Conservation (phyloP, 2,888 invertebrate genomes). For the Xanthorhoe designata region DNA sequence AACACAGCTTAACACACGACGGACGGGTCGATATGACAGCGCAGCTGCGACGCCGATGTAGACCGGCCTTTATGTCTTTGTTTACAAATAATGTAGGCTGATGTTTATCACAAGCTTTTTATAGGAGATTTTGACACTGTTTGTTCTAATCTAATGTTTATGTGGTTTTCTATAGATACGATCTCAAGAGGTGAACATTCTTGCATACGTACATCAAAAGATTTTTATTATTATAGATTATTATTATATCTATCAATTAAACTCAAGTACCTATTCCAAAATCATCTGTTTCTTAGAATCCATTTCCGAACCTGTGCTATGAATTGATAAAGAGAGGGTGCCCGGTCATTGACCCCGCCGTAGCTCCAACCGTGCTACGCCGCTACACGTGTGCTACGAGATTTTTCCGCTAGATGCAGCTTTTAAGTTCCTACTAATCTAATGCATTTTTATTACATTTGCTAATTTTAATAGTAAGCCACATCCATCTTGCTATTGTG, state of each 20-base stretch:
- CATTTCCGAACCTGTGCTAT: conserved; percentile 10
- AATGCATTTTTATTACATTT: too few relatives aligned
- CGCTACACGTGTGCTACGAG: conserved; percentile 22
- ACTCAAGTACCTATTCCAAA: not conserved
- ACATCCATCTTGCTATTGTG: too few relatives aligned
- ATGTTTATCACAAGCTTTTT: too few relatives aligned
- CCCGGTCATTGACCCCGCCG: conserved; percentile 57
- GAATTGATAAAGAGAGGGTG: conserved; percentile 33
- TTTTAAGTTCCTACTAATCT: not conserved
- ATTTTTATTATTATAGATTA: not conserved
- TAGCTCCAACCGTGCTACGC: conserved; percentile 64
- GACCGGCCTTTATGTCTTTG: conserved; percentile 22
- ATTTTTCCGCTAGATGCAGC: conserved; percentile 2
- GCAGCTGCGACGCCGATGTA: conserved; percentile 3
- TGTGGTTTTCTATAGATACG: too few relatives aligned
- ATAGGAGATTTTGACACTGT: too few relatives aligned
- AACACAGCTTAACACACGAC: not conserved
- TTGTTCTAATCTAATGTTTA: too few relatives aligned
- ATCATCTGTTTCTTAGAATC: conserved; percentile 1
- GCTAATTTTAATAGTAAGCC: too few relatives aligned
- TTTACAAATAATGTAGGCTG: conserved; percentile 8
- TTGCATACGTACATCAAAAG: too few relatives aligned
- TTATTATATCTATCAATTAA: not conserved
- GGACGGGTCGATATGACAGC: conserved; percentile 5
- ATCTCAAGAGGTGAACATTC: too few relatives aligned